These are phyloP conservation scores for Poecilus cupreus DNA, from an alignment of 2,888 invertebrate genomes.

Conservation along the genomic window DNA sequence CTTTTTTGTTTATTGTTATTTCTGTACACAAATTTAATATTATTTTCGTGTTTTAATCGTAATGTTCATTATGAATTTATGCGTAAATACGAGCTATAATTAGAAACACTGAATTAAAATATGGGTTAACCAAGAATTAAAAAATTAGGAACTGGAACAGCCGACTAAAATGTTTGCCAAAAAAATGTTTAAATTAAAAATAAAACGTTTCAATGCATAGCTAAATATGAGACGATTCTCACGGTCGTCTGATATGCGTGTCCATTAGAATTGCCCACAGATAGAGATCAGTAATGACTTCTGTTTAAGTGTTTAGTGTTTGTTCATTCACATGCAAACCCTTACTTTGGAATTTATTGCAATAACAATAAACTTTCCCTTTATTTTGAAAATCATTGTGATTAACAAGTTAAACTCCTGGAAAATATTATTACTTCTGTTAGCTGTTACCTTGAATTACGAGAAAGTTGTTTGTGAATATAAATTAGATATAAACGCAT, in stretches of 20 bases:
- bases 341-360: not conserved
- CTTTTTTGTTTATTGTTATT: too few relatives aligned
- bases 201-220: not conserved
- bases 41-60: too few relatives aligned
- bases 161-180: not conserved
- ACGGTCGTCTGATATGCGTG: not conserved
- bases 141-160: not conserved
- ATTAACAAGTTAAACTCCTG: not conserved
- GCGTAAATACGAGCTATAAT: too few relatives aligned
- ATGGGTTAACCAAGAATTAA: not conserved
- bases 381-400: not conserved
- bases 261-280: not conserved
- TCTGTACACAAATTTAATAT: too few relatives aligned
- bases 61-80: too few relatives aligned
- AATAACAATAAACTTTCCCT: not conserved
- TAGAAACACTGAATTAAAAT: not conserved
- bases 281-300: not conserved
- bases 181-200: not conserved
- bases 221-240: not conserved
- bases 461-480: conserved; percentile 55
- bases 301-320: not conserved
- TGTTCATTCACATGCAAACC: not conserved
- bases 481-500: conserved; percentile 15
- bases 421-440: not conserved
- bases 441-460: conserved; percentile 41